Conservation (phyloP, 2,113 vertebrate genomes). For the Pangasianodon gigas region DNA sequence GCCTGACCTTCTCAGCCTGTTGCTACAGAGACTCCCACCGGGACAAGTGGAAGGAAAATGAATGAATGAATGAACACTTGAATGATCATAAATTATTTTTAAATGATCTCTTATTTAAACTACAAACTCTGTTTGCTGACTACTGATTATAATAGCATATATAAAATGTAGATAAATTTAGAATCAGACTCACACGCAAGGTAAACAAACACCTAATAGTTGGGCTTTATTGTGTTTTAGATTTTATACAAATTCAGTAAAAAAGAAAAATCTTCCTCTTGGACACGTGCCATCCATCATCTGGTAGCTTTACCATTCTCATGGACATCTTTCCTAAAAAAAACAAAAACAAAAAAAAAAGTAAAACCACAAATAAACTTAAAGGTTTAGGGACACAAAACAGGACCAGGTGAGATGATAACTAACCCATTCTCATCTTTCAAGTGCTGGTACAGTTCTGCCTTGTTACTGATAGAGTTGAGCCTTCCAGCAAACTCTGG, state of each 20-base stretch:
- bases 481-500: constrained; percentile 92
- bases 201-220: neutral
- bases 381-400: neutral
- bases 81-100: too few relatives aligned
- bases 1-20: neutral
- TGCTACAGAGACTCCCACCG: neutral
- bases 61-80: neutral
- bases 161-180: neutral
- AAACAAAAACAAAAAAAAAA: neutral
- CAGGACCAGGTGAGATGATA: neutral
- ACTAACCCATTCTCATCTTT: constrained; percentile 96
- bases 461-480: constrained; percentile 91
- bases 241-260: constrained; percentile 15
- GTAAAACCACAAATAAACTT: neutral
- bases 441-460: constrained; percentile 94
- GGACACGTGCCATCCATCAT: constrained; percentile 69
- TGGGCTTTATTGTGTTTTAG: neutral
- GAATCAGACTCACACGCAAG: neutral
- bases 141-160: neutral
- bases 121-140: too few relatives aligned
- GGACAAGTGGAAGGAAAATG: neutral
- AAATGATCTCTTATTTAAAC: neutral
- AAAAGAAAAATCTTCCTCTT: neutral
- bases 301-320: constrained; percentile 94
- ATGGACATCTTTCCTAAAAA: constrained; percentile 83